These are phyloP conservation scores for Myocastor coypus DNA, from an alignment of 2,113 vertebrate genomes.

Conservation along the genomic window DNA sequence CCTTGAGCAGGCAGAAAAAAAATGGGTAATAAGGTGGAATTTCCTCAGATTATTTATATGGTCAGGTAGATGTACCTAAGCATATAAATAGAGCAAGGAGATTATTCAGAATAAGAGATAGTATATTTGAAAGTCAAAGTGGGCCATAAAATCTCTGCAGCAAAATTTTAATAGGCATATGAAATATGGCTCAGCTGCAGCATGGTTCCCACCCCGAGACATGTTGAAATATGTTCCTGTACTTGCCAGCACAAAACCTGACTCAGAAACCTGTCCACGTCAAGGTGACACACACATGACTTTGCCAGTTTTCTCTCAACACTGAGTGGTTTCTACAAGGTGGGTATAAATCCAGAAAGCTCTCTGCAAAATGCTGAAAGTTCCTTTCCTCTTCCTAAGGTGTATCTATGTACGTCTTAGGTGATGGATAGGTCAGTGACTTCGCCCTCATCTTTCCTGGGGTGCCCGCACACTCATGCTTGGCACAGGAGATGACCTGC, in stretches of 20 bases:
- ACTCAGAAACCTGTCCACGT: constrained; percentile 73
- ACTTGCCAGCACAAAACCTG: constrained; percentile 91
- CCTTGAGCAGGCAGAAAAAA: constrained; percentile 97
- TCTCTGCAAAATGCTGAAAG: constrained; percentile 75
- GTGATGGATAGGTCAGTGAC: constrained; percentile 82
- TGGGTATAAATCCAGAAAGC: constrained; percentile 64
- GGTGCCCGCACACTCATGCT: constrained; percentile 88
- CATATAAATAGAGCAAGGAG: constrained; percentile 87
- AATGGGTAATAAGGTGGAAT: constrained; percentile 97
- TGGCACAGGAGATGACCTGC: constrained; percentile 89
- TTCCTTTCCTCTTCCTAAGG: constrained; percentile 48
- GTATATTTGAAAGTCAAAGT: constrained; percentile 91
- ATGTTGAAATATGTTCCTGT: constrained; percentile 96
- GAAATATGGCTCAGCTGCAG: constrained; percentile 93
- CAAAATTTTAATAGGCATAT: constrained; percentile 95
- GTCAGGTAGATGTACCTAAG: constrained; percentile 94
- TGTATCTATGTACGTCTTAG: constrained; percentile 76
- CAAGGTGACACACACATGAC: constrained; percentile 64
- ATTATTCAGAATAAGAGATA: constrained; percentile 92
- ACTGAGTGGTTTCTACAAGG: not conserved
- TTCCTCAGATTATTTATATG: constrained; percentile 96
- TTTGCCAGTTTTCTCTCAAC: constrained; percentile 50
- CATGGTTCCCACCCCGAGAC: constrained; percentile 93
- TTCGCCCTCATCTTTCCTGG: constrained; percentile 82
- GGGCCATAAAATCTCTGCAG: constrained; percentile 90